Conservation (phyloP, 2,113 vertebrate genomes). For the Corythornis madagascariensis region DNA sequence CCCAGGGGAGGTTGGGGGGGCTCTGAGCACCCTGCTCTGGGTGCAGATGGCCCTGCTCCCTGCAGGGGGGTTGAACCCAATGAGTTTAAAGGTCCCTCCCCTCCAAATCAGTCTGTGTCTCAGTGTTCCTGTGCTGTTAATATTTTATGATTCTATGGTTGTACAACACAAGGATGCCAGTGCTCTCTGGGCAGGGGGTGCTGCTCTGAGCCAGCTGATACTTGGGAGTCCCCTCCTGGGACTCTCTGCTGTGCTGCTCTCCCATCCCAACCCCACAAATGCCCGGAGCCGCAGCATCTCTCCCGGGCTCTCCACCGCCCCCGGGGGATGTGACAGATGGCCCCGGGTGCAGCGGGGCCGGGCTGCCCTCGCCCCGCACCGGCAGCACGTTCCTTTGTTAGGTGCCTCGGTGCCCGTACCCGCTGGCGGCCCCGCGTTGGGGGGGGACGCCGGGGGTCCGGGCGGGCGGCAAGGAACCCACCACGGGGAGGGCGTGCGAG, state of each 20-base stretch:
- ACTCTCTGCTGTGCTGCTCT: background rate
- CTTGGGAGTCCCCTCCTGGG: background rate
- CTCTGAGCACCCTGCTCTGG: background rate
- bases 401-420: constrained; percentile 16
- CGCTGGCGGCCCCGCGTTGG: background rate
- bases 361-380: constrained; percentile 2
- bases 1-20: background rate
- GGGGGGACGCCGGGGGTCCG: background rate
- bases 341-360: constrained; percentile 36
- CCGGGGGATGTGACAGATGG: constrained; percentile 69
- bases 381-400: constrained; percentile 65
- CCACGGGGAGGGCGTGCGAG: background rate
- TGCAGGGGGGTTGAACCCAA: background rate
- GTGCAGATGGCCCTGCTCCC: background rate
- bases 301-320: background rate
- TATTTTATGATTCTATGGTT: no score
- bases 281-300: background rate
- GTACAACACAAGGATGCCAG: background rate
- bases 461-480: background rate
- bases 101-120: background rate
- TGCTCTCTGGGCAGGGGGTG: accelerated
- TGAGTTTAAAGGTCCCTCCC: background rate
- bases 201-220: background rate
- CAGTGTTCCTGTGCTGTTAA: background rate
- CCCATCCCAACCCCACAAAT: background rate